Evolutionary conservation across 2,113 vertebrate species (phyloP).

Genomic region (Dasyprocta punctata): DNA sequence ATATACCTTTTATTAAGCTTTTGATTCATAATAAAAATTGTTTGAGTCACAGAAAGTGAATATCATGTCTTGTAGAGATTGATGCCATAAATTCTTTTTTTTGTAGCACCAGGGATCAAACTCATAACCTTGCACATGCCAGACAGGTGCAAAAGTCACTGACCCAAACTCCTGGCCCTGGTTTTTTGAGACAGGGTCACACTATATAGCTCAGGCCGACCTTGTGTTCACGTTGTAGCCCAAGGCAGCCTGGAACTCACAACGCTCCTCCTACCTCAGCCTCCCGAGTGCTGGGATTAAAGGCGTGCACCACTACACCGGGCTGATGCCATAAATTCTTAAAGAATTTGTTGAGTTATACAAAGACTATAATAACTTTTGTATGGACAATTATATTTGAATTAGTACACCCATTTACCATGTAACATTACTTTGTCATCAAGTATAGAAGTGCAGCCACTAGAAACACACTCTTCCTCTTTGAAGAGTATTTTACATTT

Average conservation of each 20-base stretch:
- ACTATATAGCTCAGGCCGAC: too few species aligned
- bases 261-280: too few species aligned
- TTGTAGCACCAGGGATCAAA: too few species aligned
- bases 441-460: not conserved
- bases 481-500: constrained; percentile 20
- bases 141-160: too few species aligned
- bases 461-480: not conserved
- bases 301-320: too few species aligned
- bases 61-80: not conserved
- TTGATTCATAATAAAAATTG: constrained; percentile 33
- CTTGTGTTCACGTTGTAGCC: too few species aligned
- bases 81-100: not conserved
- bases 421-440: not conserved
- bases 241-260: too few species aligned
- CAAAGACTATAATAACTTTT: not conserved
- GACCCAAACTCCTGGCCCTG: too few species aligned
- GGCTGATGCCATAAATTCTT: not conserved
- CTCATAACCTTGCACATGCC: too few species aligned
- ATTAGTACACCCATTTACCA: not conserved
- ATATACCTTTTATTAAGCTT: not conserved
- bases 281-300: too few species aligned
- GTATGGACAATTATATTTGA: not conserved
- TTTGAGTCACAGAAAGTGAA: not conserved
- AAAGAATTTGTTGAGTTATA: not conserved
- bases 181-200: too few species aligned